These are phyloP conservation scores for Oxycera nigricornis DNA, from an alignment of 2,888 invertebrate species.

Conservation along the genomic window DNA sequence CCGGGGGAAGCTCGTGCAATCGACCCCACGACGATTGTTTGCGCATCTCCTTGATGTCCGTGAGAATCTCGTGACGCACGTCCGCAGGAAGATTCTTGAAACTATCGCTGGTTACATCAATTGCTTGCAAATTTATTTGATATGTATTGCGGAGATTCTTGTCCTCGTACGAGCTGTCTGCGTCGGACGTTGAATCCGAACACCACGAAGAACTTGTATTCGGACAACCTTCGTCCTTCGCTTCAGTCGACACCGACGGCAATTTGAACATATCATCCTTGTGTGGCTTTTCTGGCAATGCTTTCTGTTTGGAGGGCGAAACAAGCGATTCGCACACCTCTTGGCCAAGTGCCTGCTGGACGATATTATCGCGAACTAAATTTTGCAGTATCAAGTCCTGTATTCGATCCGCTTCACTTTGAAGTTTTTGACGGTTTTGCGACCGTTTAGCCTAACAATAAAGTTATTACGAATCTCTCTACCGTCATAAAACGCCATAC, in stretches of 20 bases:
- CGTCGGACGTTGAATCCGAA: conserved; percentile 50
- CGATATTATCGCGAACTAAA: conserved; percentile 78
- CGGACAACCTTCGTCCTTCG: conserved; percentile 48
- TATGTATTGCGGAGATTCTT: conserved; percentile 55
- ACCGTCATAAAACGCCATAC: not conserved
- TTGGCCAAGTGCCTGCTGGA: conserved; percentile 69
- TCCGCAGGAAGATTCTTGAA: conserved; percentile 85
- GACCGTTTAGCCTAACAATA: conserved; percentile 73
- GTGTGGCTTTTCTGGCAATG: conserved; percentile 51
- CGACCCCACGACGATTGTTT: conserved; percentile 91
- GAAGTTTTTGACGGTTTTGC: conserved; percentile 73
- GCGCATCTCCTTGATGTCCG: conserved; percentile 88
- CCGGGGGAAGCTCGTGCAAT: conserved; percentile 81
- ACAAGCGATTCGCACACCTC: conserved; percentile 57
- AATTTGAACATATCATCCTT: conserved; percentile 71
- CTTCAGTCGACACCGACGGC: conserved; percentile 65
- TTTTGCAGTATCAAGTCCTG: conserved; percentile 76
- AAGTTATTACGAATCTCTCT: too few species aligned
- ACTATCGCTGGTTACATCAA: conserved; percentile 80
- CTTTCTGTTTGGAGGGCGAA: conserved; percentile 52
- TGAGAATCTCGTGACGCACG: conserved; percentile 90
- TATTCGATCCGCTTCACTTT: conserved; percentile 74
- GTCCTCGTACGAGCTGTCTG: conserved; percentile 60
- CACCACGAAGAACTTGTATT: conserved; percentile 42
- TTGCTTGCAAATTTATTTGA: conserved; percentile 71